phyloP scores from a whole-genome alignment of 2,113 vertebrate genomes.

The Bufo gargarizans region DNA sequence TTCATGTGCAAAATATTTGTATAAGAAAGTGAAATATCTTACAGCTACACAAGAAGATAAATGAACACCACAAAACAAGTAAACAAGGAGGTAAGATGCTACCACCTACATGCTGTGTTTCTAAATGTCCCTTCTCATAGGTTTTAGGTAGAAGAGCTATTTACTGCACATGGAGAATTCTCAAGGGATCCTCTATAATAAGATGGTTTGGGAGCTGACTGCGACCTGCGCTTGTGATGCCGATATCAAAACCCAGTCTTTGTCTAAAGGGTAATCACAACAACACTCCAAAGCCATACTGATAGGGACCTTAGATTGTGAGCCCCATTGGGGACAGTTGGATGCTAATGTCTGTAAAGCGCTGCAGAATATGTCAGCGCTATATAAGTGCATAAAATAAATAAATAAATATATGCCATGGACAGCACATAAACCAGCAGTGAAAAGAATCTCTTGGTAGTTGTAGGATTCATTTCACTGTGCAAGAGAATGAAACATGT shows the following conservation, averaged over 20 bases:
- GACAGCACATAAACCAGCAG: too few species aligned
- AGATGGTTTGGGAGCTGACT: constrained; percentile 16
- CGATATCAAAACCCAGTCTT: not conserved
- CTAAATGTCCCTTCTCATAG: not conserved
- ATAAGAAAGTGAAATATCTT: not conserved
- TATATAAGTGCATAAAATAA: too few species aligned
- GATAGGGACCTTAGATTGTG: too few species aligned
- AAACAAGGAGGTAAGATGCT: not conserved
- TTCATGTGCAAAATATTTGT: not conserved
- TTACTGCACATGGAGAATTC: not conserved
- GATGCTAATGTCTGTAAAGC: too few species aligned
- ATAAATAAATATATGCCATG: too few species aligned
- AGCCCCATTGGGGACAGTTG: too few species aligned
- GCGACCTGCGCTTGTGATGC: not conserved
- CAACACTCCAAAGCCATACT: not conserved
- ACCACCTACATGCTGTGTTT: not conserved
- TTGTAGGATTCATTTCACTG: not conserved
- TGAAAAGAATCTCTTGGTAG: too few species aligned
- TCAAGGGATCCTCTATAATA: not conserved
- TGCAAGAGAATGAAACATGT: not conserved
- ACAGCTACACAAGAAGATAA: not conserved
- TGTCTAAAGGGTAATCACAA: constrained; percentile 2
- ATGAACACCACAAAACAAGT: not conserved
- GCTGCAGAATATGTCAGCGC: too few species aligned
- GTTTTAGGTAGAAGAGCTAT: not conserved